Percentiles rank a stretch among this genome's conserved stretches.
Conservation (phyloP, 2,113 vertebrate species). For the Pipa parva region DNA sequence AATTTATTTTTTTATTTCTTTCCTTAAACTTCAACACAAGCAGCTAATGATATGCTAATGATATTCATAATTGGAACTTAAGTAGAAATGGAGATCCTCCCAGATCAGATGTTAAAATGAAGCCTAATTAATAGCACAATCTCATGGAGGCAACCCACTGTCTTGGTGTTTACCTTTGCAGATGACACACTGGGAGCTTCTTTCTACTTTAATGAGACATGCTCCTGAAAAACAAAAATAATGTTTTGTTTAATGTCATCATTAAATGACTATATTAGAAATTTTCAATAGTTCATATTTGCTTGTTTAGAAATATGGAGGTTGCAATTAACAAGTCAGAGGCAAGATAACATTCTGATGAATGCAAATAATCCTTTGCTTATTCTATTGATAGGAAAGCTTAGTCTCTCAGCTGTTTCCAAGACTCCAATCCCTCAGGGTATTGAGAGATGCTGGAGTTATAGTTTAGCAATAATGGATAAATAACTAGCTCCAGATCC, state of each 20-base stretch:
- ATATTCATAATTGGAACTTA: slow-evolving; percentile 26
- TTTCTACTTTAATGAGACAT: slow-evolving; percentile 38
- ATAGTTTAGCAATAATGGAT: too few species aligned
- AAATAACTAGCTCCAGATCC: too few species aligned
- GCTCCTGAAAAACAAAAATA: slow-evolving; percentile 29
- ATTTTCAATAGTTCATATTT: slow-evolving; percentile 2
- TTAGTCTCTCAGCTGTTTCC: too few species aligned
- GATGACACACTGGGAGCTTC: slow-evolving; percentile 31
- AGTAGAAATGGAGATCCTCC: slow-evolving; percentile 37
- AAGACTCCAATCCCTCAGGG: too few species aligned
- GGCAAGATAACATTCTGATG: not conserved
- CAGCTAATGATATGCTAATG: slow-evolving; percentile 33
- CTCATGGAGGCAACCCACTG: slow-evolving; percentile 17
- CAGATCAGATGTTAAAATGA: slow-evolving; percentile 39
- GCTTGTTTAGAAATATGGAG: slow-evolving; percentile 2
- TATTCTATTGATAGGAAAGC: too few species aligned
- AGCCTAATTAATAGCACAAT: slow-evolving; percentile 36
- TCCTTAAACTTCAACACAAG: not conserved
- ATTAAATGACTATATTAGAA: slow-evolving; percentile 23
- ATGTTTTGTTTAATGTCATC: slow-evolving; percentile 29
- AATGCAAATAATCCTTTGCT: too few species aligned
- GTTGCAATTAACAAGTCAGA: not conserved
- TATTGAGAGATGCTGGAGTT: too few species aligned
- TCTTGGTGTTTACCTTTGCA: slow-evolving; percentile 33
- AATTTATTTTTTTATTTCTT: too few species aligned